Conservation (phyloP, 2,888 invertebrate species). For the Parthenolecanium corni region DNA sequence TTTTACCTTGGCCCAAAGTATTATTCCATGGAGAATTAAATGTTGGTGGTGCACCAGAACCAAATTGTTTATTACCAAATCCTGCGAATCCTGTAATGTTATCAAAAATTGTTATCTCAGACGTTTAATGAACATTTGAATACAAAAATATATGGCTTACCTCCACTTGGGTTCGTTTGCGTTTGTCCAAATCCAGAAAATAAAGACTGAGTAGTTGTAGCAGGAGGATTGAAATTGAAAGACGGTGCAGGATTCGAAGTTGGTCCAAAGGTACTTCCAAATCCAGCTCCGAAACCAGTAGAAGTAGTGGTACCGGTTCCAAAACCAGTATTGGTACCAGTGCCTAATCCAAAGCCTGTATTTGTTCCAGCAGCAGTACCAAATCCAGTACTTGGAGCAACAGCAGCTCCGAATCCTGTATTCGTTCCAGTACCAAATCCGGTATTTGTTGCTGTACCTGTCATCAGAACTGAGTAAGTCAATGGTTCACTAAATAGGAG, state of each 20-base stretch:
- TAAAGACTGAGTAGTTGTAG: constrained; percentile 43
- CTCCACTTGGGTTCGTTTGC: constrained; percentile 35
- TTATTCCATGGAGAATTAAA: constrained; percentile 40
- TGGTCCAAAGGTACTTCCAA: constrained; percentile 36
- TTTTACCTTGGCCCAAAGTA: constrained; percentile 30
- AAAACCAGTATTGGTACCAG: constrained; percentile 36
- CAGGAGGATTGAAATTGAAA: constrained; percentile 45
- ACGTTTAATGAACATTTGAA: neutral
- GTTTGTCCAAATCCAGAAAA: constrained; percentile 37
- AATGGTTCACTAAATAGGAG: neutral
- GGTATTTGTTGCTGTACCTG: too few relatives aligned
- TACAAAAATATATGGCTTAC: neutral
- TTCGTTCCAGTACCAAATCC: too few relatives aligned
- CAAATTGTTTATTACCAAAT: constrained; percentile 31
- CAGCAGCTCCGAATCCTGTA: too few relatives aligned
- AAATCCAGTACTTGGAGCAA: too few relatives aligned
- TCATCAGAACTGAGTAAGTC: neutral
- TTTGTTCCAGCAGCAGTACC: constrained; percentile 31
- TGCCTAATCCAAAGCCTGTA: constrained; percentile 37
- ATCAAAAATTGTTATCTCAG: constrained; percentile 1
- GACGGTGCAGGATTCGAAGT: constrained; percentile 37
- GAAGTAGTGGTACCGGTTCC: constrained; percentile 33
- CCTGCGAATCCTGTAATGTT: constrained; percentile 34
- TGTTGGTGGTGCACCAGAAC: constrained; percentile 31
- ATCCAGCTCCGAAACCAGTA: constrained; percentile 17